Evolutionary conservation across 2,113 vertebrate genomes (phyloP), one percentile per base, ranked within the genome.

Genomic region (Crotalus viridis): DNA sequence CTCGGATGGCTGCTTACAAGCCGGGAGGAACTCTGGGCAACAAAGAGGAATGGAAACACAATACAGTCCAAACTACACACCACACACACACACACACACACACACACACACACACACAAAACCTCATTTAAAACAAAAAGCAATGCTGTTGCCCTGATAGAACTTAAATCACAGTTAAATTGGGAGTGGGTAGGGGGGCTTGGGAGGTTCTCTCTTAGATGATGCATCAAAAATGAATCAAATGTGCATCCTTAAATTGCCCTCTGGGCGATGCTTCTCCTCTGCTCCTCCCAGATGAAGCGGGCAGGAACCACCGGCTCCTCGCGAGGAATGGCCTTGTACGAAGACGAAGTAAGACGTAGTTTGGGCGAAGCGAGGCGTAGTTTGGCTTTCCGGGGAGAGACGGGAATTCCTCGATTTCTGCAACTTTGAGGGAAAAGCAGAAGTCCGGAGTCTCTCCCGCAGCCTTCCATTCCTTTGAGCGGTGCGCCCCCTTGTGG

Each of bases 311-410:
- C 99, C 0, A 98, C 98, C 0, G 98, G 99, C 0, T 97, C 97
- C 0, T 97, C 98, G 85, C 98, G 99, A 21, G 99, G 99, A 93
- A 99, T 99, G 97, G 97, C 99, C 2, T 98, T 99, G 15, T 99
- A 99, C 0, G 99, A 99, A 93, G 99, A 99, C 90, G 99, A 99
- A 98, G 99, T 98, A 97, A 98, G 64, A 3, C 21, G 26, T n/a
- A 12, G 26, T 64, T 64, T 4, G 61, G 61, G 1, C 48, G 48
- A 51, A 51, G 48, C 1, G 48, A 51, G 48, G 48, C 43, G 46
- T 15, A 24, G 43, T 24, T 19, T 4, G 21, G 22, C 46, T 10
- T 46, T 24, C 21, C 19, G 10, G 6, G 39, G 64, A 69, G 64
- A 69, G 8, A 69, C 22, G 64, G 13, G 64, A n/a, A 28, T 56